Base-by-base conservation (phyloP, 2,797 vertebrate species). In the Thamnophis elegans region DNA sequence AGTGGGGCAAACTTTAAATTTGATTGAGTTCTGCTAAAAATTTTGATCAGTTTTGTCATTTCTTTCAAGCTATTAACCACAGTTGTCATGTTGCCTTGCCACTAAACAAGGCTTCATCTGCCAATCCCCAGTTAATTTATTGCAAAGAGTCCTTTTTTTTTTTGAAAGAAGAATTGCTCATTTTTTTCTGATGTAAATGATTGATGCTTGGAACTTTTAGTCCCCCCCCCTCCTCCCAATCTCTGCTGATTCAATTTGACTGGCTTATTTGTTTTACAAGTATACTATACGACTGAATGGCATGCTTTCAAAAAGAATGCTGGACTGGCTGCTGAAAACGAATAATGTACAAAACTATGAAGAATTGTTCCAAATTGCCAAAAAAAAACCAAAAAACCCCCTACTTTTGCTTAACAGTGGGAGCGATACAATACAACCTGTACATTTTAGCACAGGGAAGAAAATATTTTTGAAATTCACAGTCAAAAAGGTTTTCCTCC, bases 61-160 rank as follows among this genome's bases (percentile, higher is more conserved):
- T 93, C 94, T 95, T 92, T 95, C 20, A 7, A 90, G 91, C 82
- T 91, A 73, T 95, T 95, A 95, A 92, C 91, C 11, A 8, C 0
- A 0, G 54, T 11, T 92, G 92, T 93, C 93, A 28, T 54, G 73
- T 55, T 28, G 88, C 32, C 36, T 62, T 92, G 93, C 65, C 92
- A 89, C 93, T 87, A 95, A 97, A 93, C 92, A 95, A 95, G 91
- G 87, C 91, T 94, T 88, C 56, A 91, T 92, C 95, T 89, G 65
- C 92, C 96, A 91, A 58, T 90, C 90, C 47, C 16, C 89, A 20
- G 32, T 89, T 95, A 94, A 96, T 96, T 96, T 93, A 96, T 93
- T 93, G 94, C 51, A 90, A 82, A 89, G 56, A 60, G 60, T 60
- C 85, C 73, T 54, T 32, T 89, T 42, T 87, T 26, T 51, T 42